Evolutionary conservation across 2,888 invertebrate species (phyloP), one percentile per base, ranked within the genome.

Genomic region (Cancer borealis): DNA sequence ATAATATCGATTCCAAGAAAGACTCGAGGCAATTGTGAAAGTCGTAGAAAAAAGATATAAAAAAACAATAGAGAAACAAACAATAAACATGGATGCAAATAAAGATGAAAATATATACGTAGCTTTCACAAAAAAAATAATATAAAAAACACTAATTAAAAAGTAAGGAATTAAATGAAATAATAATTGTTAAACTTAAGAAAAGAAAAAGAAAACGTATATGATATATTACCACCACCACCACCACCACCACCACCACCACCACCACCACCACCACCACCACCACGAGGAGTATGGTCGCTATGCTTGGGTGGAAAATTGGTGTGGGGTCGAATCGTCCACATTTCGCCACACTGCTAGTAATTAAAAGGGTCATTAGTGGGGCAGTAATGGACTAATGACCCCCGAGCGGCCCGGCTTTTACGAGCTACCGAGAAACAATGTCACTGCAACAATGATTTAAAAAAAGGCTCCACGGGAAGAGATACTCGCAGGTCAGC

Each of bases 341-440:
- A 79, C 30, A 79, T 79, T 79, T 79, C 79, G 79, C 79, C 79
- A 26, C 79, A 12, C 79, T 30, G 79, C 79, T 21, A 26, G 79
- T 79, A 79, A 79, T 79, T 79, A 79, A 79, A 79, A 79, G 30
- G 10, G 79, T 79, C 79, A 79, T 79, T 79, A 79, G 79, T 79
- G 30, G 79, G 30, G 79, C 79, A 79, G 79, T 79, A 79, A 79
- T 79, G 79, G 79, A 79, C 21, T 79, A 79, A 79, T 79, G 79
- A 79, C 30, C 79, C 79, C 30, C 79, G n/a, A 6, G 79, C 30
- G 79, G 79, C 79, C 30, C 14, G 79, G 79, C 79, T 30, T 79
- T 79, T 79, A 79, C 79, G 79, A 30, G 10, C 26, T 10, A 10
- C 79, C 6, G 79, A 79, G 79, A 79, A 79, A 79, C 79, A 79